These are phyloP conservation scores for Microctonus hyperodae DNA, from an alignment of 2,888 invertebrate species.

Conservation along the genomic window DNA sequence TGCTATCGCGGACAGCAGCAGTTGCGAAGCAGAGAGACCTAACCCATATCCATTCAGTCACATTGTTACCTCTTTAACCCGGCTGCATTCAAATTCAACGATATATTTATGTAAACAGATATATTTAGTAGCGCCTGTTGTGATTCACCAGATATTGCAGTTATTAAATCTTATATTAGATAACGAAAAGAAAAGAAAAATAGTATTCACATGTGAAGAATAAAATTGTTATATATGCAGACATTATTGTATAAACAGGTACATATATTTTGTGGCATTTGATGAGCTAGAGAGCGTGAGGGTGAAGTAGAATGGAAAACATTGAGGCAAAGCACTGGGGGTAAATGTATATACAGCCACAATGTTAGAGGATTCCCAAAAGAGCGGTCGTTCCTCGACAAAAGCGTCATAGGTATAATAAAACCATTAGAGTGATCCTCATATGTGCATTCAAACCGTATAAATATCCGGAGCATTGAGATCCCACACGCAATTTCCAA, in stretches of 20 bases:
- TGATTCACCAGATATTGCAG: not conserved
- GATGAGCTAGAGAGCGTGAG: not conserved
- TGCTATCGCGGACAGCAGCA: conserved; percentile 53
- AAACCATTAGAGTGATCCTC: conserved; percentile 64
- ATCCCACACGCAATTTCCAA: conserved; percentile 60
- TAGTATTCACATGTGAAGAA: not conserved
- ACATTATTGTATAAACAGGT: not conserved
- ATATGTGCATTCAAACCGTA: conserved; percentile 63
- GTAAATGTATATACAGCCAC: conserved; percentile 1
- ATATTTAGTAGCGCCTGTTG: not conserved
- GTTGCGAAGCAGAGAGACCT: conserved; percentile 26
- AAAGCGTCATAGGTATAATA: conserved; percentile 57
- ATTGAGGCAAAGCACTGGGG: not conserved
- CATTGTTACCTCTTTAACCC: not conserved
- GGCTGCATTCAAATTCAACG: not conserved
- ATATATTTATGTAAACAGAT: not conserved
- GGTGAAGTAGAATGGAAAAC: not conserved
- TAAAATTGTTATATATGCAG: not conserved
- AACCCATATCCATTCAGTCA: conserved; percentile 11
- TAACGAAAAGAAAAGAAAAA: not conserved
- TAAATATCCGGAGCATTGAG: conserved; percentile 58
- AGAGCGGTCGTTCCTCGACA: conserved; percentile 32
- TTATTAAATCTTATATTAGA: not conserved
- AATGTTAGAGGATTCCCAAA: conserved; percentile 10
- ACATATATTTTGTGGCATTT: not conserved